Evolutionary conservation across 2,888 invertebrate species (phyloP), one percentile per base, ranked within the genome.

Genomic region (Pyrocoelia pectoralis): DNA sequence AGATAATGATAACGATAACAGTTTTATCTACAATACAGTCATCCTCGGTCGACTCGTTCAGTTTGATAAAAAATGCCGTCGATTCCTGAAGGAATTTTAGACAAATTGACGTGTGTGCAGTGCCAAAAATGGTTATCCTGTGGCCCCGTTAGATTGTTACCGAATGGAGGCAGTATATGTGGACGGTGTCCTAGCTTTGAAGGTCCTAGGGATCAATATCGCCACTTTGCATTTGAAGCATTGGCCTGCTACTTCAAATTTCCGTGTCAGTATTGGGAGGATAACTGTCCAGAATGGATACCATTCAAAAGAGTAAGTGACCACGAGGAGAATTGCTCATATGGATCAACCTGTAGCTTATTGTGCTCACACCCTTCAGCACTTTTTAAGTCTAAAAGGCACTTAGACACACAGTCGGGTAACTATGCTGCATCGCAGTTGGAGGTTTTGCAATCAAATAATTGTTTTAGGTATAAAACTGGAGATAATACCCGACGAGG

Each of bases 281-380:
- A 74, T 46, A 73, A 79, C 53, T 81, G 80, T 62, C 70, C 74
- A 0, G 73, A 70, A 49, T 56, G 67, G 8, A 67, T 79, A 9
- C 61, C 70, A 2, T 79, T 79, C 76, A 74, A 79, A 52, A 77
- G 76, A 18, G 70, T 76, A 46, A 52, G 70, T 2, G 62, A 72
- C 5, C 81, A 81, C 65, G 80, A 81, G 68, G 53, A 69, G 0
- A 69, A 74, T 33, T 81, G 81, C 64, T 58, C 68, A 0, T 80
- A 76, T 59, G 66, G 65, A 10, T 64, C 69, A 15, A 60, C 67
- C 14, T 74, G 76, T 41, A 74, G 77, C 29, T 69, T 68, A 1
- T 71, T 75, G 4, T 80, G 76, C 64, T 65, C 66, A 19, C 76
- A 74, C 66, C 79, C 76, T 2, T 74, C 71, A 4, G 69, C 74